Conservation (phyloP, 2,797 vertebrate species). For the Bufotes viridis region DNA sequence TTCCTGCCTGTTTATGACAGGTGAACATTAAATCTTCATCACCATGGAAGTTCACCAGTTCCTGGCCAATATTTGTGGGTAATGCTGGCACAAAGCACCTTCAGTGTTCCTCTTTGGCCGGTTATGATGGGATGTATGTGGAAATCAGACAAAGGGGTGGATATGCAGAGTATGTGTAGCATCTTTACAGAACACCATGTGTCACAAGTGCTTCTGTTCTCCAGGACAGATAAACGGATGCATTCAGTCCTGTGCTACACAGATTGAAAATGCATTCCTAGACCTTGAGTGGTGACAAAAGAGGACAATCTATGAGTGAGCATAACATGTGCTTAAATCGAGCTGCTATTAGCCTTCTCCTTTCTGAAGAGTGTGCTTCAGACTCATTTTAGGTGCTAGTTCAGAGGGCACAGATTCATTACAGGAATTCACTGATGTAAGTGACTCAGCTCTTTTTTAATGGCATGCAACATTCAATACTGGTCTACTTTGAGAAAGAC, state of each 20-base stretch:
- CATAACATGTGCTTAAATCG: background rate
- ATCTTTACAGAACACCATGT: conserved; percentile 10
- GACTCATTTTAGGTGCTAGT: background rate
- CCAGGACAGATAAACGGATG: conserved; percentile 33
- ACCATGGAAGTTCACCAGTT: background rate
- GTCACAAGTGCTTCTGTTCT: conserved; percentile 28
- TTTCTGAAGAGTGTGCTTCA: background rate
- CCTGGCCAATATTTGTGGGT: background rate
- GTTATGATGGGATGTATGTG: background rate
- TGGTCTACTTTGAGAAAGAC: background rate
- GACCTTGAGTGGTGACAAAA: conserved; percentile 8
- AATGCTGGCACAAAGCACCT: background rate
- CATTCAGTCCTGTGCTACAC: background rate
- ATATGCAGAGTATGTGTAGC: background rate
- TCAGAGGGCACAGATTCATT: conserved; percentile 16
- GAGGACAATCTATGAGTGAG: conserved; percentile 23
- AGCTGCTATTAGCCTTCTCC: background rate
- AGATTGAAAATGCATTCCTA: conserved; percentile 9
- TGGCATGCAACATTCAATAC: conserved; percentile 18
- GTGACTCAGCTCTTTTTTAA: conserved; percentile 43
- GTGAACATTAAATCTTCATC: background rate
- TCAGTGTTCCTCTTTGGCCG: background rate
- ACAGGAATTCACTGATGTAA: conserved; percentile 35
- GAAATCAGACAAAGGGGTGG: background rate
- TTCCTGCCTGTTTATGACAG: background rate